Evolutionary conservation across 2,797 vertebrate genomes (phyloP).

Genomic region (Coilia nasus): DNA sequence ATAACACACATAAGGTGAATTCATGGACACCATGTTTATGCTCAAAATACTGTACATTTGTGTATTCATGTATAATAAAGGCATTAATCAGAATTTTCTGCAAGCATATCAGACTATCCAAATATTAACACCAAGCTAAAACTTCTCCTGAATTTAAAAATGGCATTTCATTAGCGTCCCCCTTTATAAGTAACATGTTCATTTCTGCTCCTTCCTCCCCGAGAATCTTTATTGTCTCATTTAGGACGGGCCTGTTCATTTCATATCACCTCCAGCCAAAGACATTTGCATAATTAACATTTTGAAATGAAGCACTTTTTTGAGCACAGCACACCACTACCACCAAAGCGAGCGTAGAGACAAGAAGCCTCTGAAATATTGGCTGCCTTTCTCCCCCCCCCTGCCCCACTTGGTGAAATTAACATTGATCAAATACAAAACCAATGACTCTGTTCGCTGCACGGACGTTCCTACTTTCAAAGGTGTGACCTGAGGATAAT

Average conservation of each 20-base stretch:
- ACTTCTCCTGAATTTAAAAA: slow-evolving; percentile 65
- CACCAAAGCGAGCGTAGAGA: slow-evolving; percentile 31
- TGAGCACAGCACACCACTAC: slow-evolving; percentile 23
- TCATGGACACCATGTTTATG: not conserved
- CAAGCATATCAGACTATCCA: slow-evolving; percentile 42
- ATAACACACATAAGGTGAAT: not conserved
- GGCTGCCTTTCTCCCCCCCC: not conserved
- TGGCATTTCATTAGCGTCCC: slow-evolving; percentile 50
- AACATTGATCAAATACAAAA: slow-evolving; percentile 47
- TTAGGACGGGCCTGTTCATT: slow-evolving; percentile 70
- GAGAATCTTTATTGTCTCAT: slow-evolving; percentile 69
- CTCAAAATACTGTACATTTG: not conserved
- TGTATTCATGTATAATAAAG: not conserved
- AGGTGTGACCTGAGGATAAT: slow-evolving; percentile 18
- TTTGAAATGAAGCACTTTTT: slow-evolving; percentile 60
- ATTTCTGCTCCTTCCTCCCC: slow-evolving; percentile 62
- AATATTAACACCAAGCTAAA: slow-evolving; percentile 65
- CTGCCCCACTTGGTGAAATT: slow-evolving; percentile 23
- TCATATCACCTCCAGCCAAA: slow-evolving; percentile 70
- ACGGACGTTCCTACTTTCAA: slow-evolving; percentile 11
- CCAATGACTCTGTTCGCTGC: slow-evolving; percentile 40
- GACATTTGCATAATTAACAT: slow-evolving; percentile 76
- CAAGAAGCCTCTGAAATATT: slow-evolving; percentile 36
- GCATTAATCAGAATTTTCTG: not conserved
- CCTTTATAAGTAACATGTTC: slow-evolving; percentile 67